These are phyloP conservation scores for Gonocerus acuteangulatus DNA, from an alignment of 2,888 invertebrate species.

Conservation along the genomic window DNA sequence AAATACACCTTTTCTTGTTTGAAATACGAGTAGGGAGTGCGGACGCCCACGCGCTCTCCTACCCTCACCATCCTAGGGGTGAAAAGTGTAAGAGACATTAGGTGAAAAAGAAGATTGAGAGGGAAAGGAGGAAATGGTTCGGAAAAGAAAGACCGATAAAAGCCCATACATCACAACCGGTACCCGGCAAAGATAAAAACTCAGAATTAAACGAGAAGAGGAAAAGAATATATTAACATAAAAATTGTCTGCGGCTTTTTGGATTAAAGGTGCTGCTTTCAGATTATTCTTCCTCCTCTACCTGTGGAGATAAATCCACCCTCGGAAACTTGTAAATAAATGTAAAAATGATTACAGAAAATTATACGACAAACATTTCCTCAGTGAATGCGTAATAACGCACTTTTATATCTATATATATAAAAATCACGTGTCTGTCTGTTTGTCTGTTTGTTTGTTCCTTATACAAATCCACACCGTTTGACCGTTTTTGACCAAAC, in stretches of 20 bases:
- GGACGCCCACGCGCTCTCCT: neutral
- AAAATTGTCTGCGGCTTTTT: slow-evolving; percentile 3
- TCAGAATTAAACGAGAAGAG: slow-evolving; percentile 21
- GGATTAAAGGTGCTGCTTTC: too few relatives aligned
- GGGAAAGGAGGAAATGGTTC: slow-evolving; percentile 24
- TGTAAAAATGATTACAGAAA: too few relatives aligned
- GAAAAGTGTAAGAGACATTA: slow-evolving; percentile 26
- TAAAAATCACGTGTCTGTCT: too few relatives aligned
- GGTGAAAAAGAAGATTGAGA: slow-evolving; percentile 26
- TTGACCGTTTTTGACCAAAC: too few relatives aligned
- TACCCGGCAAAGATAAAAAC: slow-evolving; percentile 8
- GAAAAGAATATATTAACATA: slow-evolving; percentile 27
- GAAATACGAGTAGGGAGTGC: neutral
- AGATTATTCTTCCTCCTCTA: too few relatives aligned
- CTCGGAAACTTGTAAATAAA: too few relatives aligned
- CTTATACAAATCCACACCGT: too few relatives aligned
- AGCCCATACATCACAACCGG: slow-evolving; percentile 24
- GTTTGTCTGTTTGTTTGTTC: too few relatives aligned
- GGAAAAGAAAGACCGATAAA: slow-evolving; percentile 26
- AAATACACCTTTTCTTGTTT: slow-evolving; percentile 1
- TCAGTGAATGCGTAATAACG: too few relatives aligned
- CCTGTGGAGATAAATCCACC: too few relatives aligned
- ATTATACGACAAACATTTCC: too few relatives aligned
- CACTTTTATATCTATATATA: too few relatives aligned
- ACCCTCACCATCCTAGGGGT: neutral